phyloP scores from a whole-genome alignment of 92 coral and sea anemone species.

The Bergia sp. region DNA sequence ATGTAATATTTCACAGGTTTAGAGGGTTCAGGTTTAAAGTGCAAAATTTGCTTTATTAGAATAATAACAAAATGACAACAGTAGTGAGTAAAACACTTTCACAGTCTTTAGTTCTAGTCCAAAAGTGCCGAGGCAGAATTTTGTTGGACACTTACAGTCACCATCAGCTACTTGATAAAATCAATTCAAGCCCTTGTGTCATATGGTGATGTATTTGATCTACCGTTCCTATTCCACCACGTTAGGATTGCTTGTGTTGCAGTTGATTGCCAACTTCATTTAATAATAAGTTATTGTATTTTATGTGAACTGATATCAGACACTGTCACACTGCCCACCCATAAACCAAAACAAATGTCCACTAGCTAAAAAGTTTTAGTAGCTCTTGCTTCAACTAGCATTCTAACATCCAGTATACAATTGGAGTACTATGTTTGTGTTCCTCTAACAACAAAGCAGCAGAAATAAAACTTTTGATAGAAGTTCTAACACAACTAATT shows the following conservation, averaged over 20 bases:
- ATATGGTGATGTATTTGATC: constrained; percentile 6
- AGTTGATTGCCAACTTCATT: constrained; percentile 8
- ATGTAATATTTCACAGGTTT: constrained; percentile 5
- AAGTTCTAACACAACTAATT: constrained; percentile 1
- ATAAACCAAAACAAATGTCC: constrained; percentile 3
- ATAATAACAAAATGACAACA: constrained; percentile 11
- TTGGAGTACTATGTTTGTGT: neutral
- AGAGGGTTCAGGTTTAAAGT: neutral
- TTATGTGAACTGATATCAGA: constrained; percentile 24
- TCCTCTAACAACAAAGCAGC: neutral
- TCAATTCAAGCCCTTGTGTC: constrained; percentile 25
- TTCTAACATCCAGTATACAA: neutral
- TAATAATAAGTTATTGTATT: constrained; percentile 13
- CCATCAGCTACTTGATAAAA: constrained; percentile 14
- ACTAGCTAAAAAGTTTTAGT: neutral
- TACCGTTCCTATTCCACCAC: neutral
- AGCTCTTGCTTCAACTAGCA: constrained; percentile 25
- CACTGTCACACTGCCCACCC: neutral
- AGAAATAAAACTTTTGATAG: constrained; percentile 3
- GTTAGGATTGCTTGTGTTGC: constrained; percentile 1
- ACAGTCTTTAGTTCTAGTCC: constrained; percentile 27
- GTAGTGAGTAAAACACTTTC: neutral
- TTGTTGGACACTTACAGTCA: constrained; percentile 7
- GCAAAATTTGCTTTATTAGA: neutral
- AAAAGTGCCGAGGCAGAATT: neutral